Conservation (phyloP, 1,140 invertebrate genomes). For the Eriosoma lanigerum region DNA sequence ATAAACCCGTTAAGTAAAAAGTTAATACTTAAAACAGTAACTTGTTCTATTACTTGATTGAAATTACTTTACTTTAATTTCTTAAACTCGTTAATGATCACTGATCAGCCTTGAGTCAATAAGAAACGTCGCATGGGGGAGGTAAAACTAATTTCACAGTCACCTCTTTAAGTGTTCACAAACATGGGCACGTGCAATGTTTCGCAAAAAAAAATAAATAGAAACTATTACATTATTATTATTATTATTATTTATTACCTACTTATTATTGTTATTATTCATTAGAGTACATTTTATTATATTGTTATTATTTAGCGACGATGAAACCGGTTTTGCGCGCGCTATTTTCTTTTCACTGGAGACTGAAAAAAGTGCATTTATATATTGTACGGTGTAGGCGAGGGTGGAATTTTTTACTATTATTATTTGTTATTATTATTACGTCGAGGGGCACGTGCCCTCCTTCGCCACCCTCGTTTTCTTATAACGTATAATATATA, state of each 20-base stretch:
- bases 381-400: not conserved
- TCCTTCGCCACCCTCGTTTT: slow-evolving; percentile 17
- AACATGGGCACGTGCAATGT: not conserved
- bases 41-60: no score
- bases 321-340: slow-evolving; percentile 24
- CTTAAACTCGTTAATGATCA: no score
- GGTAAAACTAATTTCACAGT: not conserved
- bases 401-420: not conserved
- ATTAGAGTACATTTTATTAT: not conserved
- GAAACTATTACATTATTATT: not conserved
- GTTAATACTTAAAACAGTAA: no score
- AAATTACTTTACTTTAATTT: no score
- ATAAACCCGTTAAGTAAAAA: no score
- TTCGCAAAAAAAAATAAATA: not conserved
- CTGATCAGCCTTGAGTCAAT: no score
- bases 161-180: not conserved
- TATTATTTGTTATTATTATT: not conserved
- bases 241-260: no score
- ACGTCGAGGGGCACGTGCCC: slow-evolving; percentile 30
- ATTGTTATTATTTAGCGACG: not conserved
- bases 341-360: not conserved
- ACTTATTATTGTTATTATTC: not conserved
- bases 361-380: not conserved
- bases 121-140: no score
- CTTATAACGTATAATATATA: not conserved